Evolutionary conservation across 2,888 invertebrate genomes (phyloP).

Genomic region (Zaprionus bogoriensis): DNA sequence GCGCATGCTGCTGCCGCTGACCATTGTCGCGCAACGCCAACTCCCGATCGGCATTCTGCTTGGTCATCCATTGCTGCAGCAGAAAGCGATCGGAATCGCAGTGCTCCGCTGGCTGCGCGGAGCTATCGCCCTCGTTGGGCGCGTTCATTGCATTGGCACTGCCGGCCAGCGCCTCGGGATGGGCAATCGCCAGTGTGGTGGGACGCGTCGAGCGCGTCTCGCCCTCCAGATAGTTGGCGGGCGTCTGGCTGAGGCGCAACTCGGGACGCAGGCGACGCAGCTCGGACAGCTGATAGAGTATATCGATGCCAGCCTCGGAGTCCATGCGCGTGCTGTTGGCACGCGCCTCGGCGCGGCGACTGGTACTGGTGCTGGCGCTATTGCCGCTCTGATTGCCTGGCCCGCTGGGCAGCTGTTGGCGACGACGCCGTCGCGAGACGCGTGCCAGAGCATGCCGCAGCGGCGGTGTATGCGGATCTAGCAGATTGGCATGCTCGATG

Average conservation of each 20-base stretch:
- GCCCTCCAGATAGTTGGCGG: constrained; percentile 21
- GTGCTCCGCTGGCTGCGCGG: neutral
- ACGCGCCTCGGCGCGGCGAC: neutral
- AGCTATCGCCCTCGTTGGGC: neutral
- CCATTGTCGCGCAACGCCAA: neutral
- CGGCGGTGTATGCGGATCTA: constrained; percentile 57
- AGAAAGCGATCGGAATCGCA: constrained; percentile 34
- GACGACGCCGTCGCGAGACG: constrained; percentile 42
- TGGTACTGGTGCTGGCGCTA: constrained; percentile 2
- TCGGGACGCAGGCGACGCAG: constrained; percentile 37
- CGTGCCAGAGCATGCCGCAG: constrained; percentile 30
- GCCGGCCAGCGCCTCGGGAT: constrained; percentile 1
- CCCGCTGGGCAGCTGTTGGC: constrained; percentile 16
- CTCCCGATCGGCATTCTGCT: constrained; percentile 21
- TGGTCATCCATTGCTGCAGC: constrained; percentile 36
- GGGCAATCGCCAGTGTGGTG: constrained; percentile 18
- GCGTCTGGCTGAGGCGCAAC: constrained; percentile 4
- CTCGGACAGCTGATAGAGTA: constrained; percentile 49
- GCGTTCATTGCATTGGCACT: no score
- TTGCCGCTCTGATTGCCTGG: neutral
- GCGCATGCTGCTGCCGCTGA: constrained; percentile 16
- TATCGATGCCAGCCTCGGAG: constrained; percentile 31
- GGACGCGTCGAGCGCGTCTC: constrained; percentile 19
- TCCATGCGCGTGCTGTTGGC: constrained; percentile 17
- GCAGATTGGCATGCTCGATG: constrained; percentile 63